phyloP scores from a whole-genome alignment of 2,113 vertebrate genomes.

The Pantherophis guttatus region DNA sequence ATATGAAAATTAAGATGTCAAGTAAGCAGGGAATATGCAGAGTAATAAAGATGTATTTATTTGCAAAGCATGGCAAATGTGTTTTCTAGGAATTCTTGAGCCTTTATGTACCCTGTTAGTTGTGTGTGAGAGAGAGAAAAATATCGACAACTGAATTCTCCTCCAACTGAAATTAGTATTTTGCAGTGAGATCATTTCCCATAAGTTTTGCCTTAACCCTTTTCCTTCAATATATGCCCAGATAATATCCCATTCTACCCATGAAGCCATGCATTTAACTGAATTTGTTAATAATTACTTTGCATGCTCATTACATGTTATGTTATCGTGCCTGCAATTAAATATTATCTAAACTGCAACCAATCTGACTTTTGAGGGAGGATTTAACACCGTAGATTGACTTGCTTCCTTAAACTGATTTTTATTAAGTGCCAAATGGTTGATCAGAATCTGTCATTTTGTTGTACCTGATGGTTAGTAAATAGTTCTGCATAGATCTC shows the following conservation, averaged over 20 bases:
- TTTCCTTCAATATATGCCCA: neutral
- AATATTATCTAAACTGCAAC: neutral
- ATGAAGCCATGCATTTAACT: neutral
- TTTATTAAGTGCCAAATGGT: neutral
- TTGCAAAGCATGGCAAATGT: neutral
- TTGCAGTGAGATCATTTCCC: neutral
- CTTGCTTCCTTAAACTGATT: neutral
- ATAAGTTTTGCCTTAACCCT: neutral
- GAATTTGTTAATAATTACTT: neutral
- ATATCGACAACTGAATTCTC: neutral
- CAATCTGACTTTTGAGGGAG: too few species aligned
- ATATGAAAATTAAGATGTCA: neutral
- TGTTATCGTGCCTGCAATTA: neutral
- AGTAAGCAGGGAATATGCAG: neutral
- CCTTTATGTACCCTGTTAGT: neutral
- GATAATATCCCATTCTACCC: neutral
- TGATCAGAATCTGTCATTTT: conserved; percentile 11
- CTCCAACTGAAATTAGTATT: neutral
- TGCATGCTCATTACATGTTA: neutral
- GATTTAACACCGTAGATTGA: neutral
- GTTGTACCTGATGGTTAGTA: neutral
- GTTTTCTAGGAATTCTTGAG: too few species aligned
- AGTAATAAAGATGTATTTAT: neutral
- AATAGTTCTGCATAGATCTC: neutral
- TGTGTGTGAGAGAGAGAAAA: neutral